phyloP scores from a whole-genome alignment of 35 echinoderm and acorn worm genomes.

The Nesometra sesokonis region DNA sequence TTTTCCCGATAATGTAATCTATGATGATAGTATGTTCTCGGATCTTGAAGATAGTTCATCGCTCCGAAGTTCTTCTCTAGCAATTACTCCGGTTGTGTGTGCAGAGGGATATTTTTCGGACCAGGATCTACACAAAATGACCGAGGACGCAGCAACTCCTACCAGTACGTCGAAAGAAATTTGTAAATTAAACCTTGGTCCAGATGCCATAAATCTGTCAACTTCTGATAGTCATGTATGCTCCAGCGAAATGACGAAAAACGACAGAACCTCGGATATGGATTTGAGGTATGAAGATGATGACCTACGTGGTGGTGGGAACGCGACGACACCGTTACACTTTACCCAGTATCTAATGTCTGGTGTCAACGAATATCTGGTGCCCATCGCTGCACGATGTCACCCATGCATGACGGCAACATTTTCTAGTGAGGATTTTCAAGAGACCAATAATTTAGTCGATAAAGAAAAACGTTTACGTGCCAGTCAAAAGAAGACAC shows the following conservation, averaged over 20 bases:
- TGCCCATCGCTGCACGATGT: neutral
- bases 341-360: neutral
- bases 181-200: neutral
- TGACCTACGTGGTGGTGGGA: neutral
- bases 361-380: neutral
- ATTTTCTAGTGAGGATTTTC: neutral
- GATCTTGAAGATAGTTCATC: neutral
- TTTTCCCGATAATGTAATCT: neutral
- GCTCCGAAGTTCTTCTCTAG: neutral
- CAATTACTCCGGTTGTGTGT: neutral
- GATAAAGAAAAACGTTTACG: neutral
- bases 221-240: neutral
- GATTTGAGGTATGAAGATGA: neutral
- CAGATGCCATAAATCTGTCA: neutral
- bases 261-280: neutral
- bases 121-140: neutral
- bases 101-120: neutral
- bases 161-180: no score
- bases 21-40: neutral
- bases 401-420: neutral
- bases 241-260: neutral
- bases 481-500: neutral
- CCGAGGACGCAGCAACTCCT: neutral
- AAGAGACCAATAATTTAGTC: neutral
- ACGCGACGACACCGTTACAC: neutral